Evolutionary conservation across 2,888 invertebrate species (phyloP).

Genomic region (Neoascia interrupta): DNA sequence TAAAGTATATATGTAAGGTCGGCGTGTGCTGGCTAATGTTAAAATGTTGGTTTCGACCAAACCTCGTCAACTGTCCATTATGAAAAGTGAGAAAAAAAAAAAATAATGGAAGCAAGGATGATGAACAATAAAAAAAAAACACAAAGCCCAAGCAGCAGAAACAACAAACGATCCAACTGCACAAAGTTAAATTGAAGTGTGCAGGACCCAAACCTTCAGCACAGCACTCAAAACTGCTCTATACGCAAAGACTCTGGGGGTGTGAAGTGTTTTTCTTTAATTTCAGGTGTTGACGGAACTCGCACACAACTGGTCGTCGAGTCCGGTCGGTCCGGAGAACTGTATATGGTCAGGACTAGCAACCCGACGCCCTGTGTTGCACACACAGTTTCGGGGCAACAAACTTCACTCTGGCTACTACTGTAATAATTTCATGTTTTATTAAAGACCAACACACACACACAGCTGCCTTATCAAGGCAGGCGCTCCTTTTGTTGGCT

Average conservation of each 20-base stretch:
- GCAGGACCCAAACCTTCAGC: conserved; percentile 36
- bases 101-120: not conserved
- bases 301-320: conserved; percentile 50
- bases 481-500: conserved; percentile 60
- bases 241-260: not conserved
- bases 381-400: conserved; percentile 43
- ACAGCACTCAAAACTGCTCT: conserved; percentile 21
- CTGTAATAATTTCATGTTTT: conserved; percentile 69
- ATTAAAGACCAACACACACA: conserved; percentile 53
- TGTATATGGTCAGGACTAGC: conserved; percentile 10
- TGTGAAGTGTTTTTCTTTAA: conserved; percentile 70
- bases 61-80: conserved; percentile 66
- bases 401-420: conserved; percentile 43
- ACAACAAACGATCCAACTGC: conserved; percentile 59
- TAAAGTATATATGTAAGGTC: too few relatives aligned
- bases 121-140: conserved; percentile 19
- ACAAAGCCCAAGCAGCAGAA: conserved; percentile 35
- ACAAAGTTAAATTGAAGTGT: conserved; percentile 68
- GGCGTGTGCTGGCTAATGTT: conserved; percentile 41
- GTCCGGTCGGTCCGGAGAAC: conserved; percentile 25
- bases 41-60: conserved; percentile 26
- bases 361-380: not conserved
- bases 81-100: conserved; percentile 59
- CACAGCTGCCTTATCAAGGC: conserved; percentile 35
- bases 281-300: conserved; percentile 70